These are phyloP conservation scores for Phrynosoma blainvillii DNA, from an alignment of 2,113 vertebrate genomes.

Conservation along the genomic window DNA sequence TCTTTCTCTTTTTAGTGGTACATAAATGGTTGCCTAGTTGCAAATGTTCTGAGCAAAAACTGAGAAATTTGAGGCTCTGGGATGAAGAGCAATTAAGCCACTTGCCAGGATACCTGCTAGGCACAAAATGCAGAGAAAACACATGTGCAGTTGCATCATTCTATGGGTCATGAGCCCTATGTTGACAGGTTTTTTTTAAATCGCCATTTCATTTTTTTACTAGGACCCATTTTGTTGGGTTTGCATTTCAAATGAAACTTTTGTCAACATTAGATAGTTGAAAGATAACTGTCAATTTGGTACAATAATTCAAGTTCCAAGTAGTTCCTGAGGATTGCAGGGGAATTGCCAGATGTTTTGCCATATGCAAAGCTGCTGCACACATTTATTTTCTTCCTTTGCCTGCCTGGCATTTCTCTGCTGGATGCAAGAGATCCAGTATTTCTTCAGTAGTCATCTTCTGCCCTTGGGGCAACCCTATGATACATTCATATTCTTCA, in stretches of 20 bases:
- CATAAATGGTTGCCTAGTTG: not conserved
- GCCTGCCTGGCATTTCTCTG: not conserved
- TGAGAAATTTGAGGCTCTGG: not conserved
- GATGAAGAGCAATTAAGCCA: not conserved
- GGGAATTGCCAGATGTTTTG: not conserved
- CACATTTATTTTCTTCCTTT: not conserved
- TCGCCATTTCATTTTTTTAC: not conserved
- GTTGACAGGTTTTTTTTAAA: not conserved
- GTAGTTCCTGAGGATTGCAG: not conserved
- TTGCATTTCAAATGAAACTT: not conserved
- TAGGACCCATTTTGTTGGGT: not conserved
- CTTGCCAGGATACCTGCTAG: not conserved
- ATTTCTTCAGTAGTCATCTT: not conserved
- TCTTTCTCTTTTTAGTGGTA: not conserved
- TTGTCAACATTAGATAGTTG: not conserved
- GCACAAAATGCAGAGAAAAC: not conserved
- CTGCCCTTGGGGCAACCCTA: not conserved
- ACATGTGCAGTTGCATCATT: not conserved
- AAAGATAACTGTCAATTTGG: not conserved
- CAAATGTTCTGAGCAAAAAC: not conserved
- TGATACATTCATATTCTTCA: not conserved
- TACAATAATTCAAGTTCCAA: not conserved
- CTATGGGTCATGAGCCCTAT: not conserved
- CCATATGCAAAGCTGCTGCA: not conserved
- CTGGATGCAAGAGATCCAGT: not conserved